Evolutionary conservation across 1,140 invertebrate genomes (phyloP).

Genomic region (Hycleus cichorii): DNA sequence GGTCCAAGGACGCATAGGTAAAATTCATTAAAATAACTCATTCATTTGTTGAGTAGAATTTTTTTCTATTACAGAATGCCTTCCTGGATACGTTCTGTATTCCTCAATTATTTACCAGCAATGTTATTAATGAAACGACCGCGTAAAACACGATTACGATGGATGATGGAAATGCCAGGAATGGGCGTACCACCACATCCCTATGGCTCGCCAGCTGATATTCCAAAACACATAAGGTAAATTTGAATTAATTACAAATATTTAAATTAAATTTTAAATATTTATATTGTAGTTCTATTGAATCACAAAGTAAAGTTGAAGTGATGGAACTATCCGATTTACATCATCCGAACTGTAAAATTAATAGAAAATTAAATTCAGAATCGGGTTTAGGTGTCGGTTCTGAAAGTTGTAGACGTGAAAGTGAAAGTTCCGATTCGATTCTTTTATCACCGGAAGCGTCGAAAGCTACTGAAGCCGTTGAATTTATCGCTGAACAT

Average conservation of each 20-base stretch:
- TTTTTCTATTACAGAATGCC: conserved; percentile 65
- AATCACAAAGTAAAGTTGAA: conserved; percentile 71
- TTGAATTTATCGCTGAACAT: conserved; percentile 97
- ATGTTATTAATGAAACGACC: conserved; percentile 85
- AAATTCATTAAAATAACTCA: conserved; percentile 15
- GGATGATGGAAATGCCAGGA: conserved; percentile 94
- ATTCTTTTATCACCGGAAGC: conserved; percentile 86
- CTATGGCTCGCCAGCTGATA: conserved; percentile 68
- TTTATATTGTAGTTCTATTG: conserved; percentile 36
- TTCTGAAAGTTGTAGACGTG: conserved; percentile 60
- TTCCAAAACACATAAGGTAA: conserved; percentile 69
- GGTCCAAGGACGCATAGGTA: conserved; percentile 76
- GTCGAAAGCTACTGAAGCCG: conserved; percentile 91
- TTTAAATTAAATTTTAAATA: neutral
- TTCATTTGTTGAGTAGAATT: neutral
- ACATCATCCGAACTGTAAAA: conserved; percentile 93
- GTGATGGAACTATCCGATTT: conserved; percentile 90
- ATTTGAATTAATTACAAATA: conserved; percentile 1
- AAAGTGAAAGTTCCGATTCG: conserved; percentile 86
- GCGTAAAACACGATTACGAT: conserved; percentile 81
- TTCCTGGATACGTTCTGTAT: conserved; percentile 85
- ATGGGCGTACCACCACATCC: conserved; percentile 77
- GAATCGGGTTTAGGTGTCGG: conserved; percentile 59
- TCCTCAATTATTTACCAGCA: conserved; percentile 86
- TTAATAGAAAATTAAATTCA: conserved; percentile 67